Evolutionary conservation across 2,888 invertebrate species (phyloP).

Genomic region (Acanthosoma haemorrhoidale): DNA sequence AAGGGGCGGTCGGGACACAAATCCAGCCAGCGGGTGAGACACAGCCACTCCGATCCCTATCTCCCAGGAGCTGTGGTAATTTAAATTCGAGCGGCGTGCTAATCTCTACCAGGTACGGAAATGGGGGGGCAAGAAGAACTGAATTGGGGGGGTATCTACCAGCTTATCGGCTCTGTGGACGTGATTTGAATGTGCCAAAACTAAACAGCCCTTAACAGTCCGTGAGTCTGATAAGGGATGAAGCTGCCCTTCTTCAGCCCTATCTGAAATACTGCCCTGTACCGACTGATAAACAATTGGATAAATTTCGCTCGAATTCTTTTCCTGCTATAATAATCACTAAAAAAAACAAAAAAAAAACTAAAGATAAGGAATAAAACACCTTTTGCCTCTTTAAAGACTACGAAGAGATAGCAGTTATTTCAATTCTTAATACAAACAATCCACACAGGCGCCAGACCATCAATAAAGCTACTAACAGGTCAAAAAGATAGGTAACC

Average conservation of each 20-base stretch:
- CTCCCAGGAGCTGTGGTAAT: neutral
- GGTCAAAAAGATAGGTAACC: too few species aligned
- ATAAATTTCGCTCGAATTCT: neutral
- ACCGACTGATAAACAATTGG: neutral
- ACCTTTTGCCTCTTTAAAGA: too few species aligned
- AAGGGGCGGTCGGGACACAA: neutral
- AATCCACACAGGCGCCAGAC: too few species aligned
- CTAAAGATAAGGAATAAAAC: too few species aligned
- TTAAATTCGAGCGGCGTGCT: constrained; percentile 12
- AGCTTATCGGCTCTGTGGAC: constrained; percentile 8
- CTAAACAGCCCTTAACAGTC: constrained; percentile 30
- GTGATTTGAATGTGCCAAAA: constrained; percentile 36
- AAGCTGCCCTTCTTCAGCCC: constrained; percentile 1
- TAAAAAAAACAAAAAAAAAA: too few species aligned
- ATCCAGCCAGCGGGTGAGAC: neutral
- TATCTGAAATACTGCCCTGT: neutral
- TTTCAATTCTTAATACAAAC: too few species aligned
- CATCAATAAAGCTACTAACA: too few species aligned
- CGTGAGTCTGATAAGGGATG: constrained; percentile 18
- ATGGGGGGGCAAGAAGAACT: constrained; percentile 23
- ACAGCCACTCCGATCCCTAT: neutral
- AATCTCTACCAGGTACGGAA: constrained; percentile 5
- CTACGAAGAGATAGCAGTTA: too few species aligned
- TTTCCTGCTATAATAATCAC: too few species aligned
- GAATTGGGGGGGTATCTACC: constrained; percentile 27